Conservation (phyloP, 2,113 vertebrate genomes). For the Neogale vison region DNA sequence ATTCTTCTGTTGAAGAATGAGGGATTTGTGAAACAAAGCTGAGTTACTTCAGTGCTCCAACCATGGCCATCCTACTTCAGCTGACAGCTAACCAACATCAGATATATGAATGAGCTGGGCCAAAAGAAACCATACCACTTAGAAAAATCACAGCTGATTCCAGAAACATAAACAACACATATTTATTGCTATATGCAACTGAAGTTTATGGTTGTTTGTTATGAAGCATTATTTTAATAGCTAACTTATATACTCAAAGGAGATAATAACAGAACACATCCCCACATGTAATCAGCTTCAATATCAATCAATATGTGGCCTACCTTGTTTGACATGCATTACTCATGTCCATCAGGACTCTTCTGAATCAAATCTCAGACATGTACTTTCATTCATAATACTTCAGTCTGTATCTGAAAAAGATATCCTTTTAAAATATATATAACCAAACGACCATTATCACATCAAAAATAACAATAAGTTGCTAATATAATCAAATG, state of each 20-base stretch:
- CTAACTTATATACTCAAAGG: not conserved
- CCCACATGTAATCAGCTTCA: not conserved
- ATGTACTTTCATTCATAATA: not conserved
- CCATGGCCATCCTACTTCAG: not conserved
- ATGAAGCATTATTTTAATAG: not conserved
- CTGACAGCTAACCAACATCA: not conserved
- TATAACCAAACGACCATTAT: not conserved
- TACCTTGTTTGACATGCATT: not conserved
- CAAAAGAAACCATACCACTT: not conserved
- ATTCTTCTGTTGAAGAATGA: not conserved
- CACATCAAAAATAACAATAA: not conserved
- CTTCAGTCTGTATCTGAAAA: not conserved
- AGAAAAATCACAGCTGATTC: not conserved
- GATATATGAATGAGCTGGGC: not conserved
- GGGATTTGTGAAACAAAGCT: not conserved
- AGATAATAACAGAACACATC: not conserved
- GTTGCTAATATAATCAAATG: not conserved
- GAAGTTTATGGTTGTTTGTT: not conserved
- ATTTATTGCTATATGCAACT: not conserved
- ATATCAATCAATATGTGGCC: not conserved
- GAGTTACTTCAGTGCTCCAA: not conserved
- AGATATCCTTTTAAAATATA: not conserved
- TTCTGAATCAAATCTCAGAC: not conserved
- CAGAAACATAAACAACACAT: not conserved
- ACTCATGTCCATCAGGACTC: not conserved